phyloP scores from a whole-genome alignment of 2,888 invertebrate genomes.

The Dynastes grantii region DNA sequence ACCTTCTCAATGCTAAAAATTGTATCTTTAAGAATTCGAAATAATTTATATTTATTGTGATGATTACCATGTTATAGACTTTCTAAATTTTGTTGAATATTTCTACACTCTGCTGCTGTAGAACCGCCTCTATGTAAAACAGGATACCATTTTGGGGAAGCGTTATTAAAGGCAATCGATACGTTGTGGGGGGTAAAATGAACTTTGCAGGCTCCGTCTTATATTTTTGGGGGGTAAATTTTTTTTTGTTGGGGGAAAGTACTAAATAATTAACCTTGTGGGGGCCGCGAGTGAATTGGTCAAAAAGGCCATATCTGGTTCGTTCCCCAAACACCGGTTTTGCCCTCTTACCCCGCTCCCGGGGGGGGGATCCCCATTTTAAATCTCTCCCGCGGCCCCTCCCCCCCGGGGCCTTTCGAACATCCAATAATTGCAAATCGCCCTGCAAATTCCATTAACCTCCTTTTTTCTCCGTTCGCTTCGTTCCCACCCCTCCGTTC shows the following conservation, averaged over 20 bases:
- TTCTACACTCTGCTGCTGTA: too few relatives aligned
- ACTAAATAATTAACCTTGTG: conserved; percentile 44
- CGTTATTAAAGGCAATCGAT: background rate
- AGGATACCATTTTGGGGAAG: background rate
- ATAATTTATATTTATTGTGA: too few relatives aligned
- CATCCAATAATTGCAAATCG: conserved; percentile 44
- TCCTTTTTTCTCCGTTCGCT: conserved; percentile 10
- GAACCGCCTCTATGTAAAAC: background rate
- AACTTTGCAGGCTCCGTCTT: too few relatives aligned
- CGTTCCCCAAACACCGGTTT: background rate
- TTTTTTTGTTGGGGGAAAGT: conserved; percentile 39
- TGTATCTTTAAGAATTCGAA: too few relatives aligned
- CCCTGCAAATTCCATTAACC: conserved; percentile 42
- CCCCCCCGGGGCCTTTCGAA: conserved; percentile 23
- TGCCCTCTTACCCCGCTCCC: conserved; percentile 12
- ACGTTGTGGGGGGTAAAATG: background rate
- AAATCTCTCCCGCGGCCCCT: conserved; percentile 25
- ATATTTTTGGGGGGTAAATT: conserved; percentile 33
- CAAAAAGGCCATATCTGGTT: conserved; percentile 15
- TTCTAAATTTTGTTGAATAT: too few relatives aligned
- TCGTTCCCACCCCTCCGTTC: background rate
- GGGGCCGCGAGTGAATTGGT: conserved; percentile 32
- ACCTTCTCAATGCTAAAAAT: too few relatives aligned
- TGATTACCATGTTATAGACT: too few relatives aligned
- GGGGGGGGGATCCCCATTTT: conserved; percentile 23